phyloP scores from a whole-genome alignment of 2,888 invertebrate genomes.

The Drosophila melanocephala region DNA sequence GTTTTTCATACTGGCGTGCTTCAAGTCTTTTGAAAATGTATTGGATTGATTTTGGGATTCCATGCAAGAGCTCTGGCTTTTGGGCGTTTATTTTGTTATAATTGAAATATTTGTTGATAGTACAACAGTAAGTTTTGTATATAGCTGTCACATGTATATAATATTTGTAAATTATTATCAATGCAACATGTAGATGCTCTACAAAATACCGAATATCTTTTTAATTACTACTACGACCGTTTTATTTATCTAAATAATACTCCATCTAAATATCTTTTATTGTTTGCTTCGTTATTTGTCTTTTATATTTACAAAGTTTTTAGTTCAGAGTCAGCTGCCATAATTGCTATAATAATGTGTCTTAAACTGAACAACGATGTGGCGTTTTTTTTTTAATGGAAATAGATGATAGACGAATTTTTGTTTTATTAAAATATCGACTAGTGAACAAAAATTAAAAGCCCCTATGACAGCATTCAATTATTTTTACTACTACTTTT shows the following conservation, averaged over 20 bases:
- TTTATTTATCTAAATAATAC: slow-evolving; percentile 67
- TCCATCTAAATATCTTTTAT: slow-evolving; percentile 52
- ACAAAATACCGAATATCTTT: slow-evolving; percentile 73
- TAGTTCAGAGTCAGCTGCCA: slow-evolving; percentile 33
- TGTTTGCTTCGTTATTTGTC: slow-evolving; percentile 63
- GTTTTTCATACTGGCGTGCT: slow-evolving; percentile 30
- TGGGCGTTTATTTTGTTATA: slow-evolving; percentile 28
- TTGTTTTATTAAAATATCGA: background rate
- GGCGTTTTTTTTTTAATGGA: too few species aligned
- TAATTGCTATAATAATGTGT: background rate
- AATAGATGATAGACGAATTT: background rate
- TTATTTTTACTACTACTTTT: slow-evolving; percentile 8
- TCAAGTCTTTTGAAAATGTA: slow-evolving; percentile 65
- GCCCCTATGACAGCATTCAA: slow-evolving; percentile 20
- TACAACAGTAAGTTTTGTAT: slow-evolving; percentile 46
- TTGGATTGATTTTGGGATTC: slow-evolving; percentile 21
- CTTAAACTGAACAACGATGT: background rate
- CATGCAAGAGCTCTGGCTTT: slow-evolving; percentile 1
- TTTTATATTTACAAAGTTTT: slow-evolving; percentile 62
- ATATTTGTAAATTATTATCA: slow-evolving; percentile 80
- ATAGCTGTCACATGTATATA: slow-evolving; percentile 69
- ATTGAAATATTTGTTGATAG: slow-evolving; percentile 35
- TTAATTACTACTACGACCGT: slow-evolving; percentile 58
- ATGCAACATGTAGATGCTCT: slow-evolving; percentile 80
- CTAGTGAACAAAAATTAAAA: background rate